Conservation (phyloP, 2,888 invertebrate species). For the Elmis aenea region DNA sequence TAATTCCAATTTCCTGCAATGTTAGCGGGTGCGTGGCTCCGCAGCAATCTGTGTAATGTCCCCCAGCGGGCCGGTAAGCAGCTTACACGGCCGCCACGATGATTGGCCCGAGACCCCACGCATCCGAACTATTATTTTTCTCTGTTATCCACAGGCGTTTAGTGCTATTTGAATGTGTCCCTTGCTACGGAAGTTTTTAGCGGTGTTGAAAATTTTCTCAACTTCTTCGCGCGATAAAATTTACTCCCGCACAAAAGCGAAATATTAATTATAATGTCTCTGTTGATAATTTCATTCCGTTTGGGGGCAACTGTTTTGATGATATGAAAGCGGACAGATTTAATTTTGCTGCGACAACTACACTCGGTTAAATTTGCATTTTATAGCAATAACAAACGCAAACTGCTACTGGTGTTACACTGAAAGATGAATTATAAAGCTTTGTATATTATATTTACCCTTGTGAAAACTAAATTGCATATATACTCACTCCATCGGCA, state of each 20-base stretch:
- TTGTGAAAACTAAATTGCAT: no score
- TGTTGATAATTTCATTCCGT: constrained; percentile 18
- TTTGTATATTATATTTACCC: no score
- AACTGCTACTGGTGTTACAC: no score
- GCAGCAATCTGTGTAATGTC: constrained; percentile 44
- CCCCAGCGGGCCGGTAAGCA: constrained; percentile 42
- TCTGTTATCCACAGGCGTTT: constrained; percentile 34
- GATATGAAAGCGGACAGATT: constrained; percentile 22
- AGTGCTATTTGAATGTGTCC: constrained; percentile 41
- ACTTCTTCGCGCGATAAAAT: constrained; percentile 23
- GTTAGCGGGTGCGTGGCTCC: constrained; percentile 29
- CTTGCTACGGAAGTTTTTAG: constrained; percentile 31
- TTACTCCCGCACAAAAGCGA: constrained; percentile 17
- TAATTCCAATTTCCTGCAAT: constrained; percentile 29
- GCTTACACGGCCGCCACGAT: constrained; percentile 40
- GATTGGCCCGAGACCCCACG: constrained; percentile 38
- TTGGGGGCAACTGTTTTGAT: constrained; percentile 25
- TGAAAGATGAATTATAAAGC: no score
- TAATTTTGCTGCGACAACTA: constrained; percentile 13
- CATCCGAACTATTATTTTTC: constrained; percentile 36
- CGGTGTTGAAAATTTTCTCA: constrained; percentile 27
- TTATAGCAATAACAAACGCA: no score
- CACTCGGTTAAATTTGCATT: constrained; percentile 13
- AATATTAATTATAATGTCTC: constrained; percentile 27
- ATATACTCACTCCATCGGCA: no score